Percentiles rank a stretch among this genome's conserved stretches.
phyloP scores from a whole-genome alignment of 2,113 vertebrate genomes.

The Psittacus erithacus region DNA sequence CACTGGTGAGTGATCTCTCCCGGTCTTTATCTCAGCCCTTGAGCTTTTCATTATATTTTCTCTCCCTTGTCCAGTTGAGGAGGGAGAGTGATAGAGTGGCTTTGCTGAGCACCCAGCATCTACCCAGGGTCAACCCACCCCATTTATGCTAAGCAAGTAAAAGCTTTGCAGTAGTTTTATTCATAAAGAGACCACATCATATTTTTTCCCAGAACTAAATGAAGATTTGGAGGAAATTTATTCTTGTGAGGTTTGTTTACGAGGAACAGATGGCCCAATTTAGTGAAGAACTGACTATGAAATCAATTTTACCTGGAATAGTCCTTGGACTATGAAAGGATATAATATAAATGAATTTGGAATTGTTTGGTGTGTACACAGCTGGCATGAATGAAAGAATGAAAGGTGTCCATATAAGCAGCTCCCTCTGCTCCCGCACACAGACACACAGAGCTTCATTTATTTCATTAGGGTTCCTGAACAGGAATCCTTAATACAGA shows the following conservation, averaged over 20 bases:
- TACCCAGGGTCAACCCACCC: background rate
- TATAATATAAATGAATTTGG: background rate
- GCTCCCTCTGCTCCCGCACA: background rate
- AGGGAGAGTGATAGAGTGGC: background rate
- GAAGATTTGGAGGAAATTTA: background rate
- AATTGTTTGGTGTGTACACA: slow-evolving; percentile 31
- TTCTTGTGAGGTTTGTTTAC: background rate
- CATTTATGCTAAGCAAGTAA: background rate
- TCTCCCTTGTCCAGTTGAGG: background rate
- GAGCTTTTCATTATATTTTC: background rate
- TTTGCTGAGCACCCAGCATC: background rate
- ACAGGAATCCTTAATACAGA: background rate
- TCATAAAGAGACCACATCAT: background rate
- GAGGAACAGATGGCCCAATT: background rate
- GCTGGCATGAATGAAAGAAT: slow-evolving; percentile 10
- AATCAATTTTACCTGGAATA: slow-evolving; percentile 3
- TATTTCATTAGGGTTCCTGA: background rate
- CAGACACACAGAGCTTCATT: slow-evolving; percentile 6
- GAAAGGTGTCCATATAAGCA: background rate
- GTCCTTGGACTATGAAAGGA: background rate
- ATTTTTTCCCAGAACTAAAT: background rate
- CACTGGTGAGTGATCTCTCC: background rate
- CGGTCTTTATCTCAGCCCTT: background rate
- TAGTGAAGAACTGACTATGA: background rate
- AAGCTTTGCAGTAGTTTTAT: background rate